Evolutionary conservation across 1,140 invertebrate genomes (phyloP), one percentile per base, ranked within the genome.

Genomic region (Heliothis subflexa): DNA sequence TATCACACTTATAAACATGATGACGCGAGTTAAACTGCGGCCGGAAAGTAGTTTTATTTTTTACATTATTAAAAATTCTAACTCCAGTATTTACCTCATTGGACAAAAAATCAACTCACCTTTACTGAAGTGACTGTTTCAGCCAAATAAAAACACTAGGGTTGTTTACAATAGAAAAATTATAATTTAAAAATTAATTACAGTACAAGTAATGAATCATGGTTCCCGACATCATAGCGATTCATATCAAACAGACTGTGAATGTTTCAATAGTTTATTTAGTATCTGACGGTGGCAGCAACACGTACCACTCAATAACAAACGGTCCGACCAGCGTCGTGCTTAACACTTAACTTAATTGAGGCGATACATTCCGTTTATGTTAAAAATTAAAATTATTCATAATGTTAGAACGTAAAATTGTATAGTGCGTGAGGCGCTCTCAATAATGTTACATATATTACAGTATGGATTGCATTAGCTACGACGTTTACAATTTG

Each of bases 401-500:
- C 33, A 61, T 61, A 49, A 70, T 70, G 57, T 71, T 61, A 88
- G 71, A 87, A 85, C 82, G 83, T 85, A 77, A 80, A 83, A 76
- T 75, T 64, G 73, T 75, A 49, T 75, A 62, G 21, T 88, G 90
- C 86, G 88, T 87, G 89, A 89, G 86, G 90, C 90, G 91, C 88
- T 82, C 84, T 80, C 81, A 73, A 73, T 83, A 86, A 87, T 90
- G 84, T 87, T 92, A 91, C 85, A 90, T 92, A 93, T 92, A 88
- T 93, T 94, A 93, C 92, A 93, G 76, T 89, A 88, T 85, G 79
- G 88, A 91, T 92, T 92, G 88, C 80, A 86, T 92, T 92, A 89
- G 89, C 90, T 93, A 91, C 86, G 88, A 89, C 89, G 94, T 95
- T 98, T 98, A 98, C 97, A 98, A 96, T 96, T 98, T 99, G 95